Percentiles rank a stretch among this genome's conserved stretches.
Evolutionary conservation across 2,797 vertebrate species (phyloP).

Genomic region (Anabacerthia variegaticeps): DNA sequence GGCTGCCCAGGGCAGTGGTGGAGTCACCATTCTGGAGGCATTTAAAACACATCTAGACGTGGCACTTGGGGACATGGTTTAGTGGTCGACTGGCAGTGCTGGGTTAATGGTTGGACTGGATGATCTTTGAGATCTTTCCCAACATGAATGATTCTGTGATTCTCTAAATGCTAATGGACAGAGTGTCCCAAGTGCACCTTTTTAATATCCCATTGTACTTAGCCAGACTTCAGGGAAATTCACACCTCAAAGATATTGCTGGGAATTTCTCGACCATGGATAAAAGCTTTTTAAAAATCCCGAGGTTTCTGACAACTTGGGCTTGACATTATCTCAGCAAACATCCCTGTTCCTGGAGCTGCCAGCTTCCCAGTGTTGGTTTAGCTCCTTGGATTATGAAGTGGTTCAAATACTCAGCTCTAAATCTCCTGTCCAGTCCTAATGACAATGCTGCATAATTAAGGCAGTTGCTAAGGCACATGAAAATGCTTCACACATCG

Average conservation of each 20-base stretch:
- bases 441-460: conserved; percentile 48
- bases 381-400: not conserved
- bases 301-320: not conserved
- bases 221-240: not conserved
- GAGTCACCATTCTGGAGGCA: not conserved
- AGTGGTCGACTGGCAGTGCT: not conserved
- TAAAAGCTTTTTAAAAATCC: not conserved
- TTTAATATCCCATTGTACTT: not conserved
- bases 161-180: not conserved
- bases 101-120: not conserved
- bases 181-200: not conserved
- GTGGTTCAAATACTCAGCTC: not conserved
- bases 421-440: conserved; percentile 34
- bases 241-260: not conserved
- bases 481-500: conserved; percentile 14
- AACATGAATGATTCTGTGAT: not conserved
- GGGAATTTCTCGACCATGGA: not conserved
- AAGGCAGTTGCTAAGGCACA: conserved; percentile 33
- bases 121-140: not conserved
- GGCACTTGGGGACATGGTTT: not conserved
- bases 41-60: not conserved
- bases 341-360: not conserved
- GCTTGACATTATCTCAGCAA: not conserved
- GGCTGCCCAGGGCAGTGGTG: not conserved
- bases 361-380: not conserved